These are phyloP conservation scores for Butorides virescens DNA, from an alignment of 2,113 vertebrate genomes.

Conservation along the genomic window DNA sequence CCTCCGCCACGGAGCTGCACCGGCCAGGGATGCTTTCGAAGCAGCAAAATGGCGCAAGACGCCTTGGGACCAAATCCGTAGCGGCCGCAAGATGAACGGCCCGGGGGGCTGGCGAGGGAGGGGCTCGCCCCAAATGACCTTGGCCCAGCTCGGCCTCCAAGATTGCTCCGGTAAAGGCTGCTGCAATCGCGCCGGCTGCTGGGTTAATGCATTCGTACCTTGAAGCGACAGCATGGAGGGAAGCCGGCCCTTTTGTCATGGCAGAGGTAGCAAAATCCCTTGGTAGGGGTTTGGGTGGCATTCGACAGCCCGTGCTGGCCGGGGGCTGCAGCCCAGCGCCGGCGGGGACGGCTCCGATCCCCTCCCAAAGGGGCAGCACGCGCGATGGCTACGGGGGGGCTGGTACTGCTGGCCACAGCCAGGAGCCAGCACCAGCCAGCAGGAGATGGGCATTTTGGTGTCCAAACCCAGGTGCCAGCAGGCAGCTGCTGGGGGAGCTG, in stretches of 20 bases:
- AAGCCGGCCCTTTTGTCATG: background rate
- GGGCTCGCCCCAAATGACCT: accelerated
- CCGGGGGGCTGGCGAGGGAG: background rate
- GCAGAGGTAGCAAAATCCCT: accelerated
- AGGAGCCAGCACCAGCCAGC: background rate
- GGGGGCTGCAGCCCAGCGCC: background rate
- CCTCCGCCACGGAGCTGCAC: background rate
- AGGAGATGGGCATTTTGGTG: too few species aligned
- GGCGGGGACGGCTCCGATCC: accelerated
- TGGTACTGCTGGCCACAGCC: background rate
- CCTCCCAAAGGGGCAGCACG: background rate
- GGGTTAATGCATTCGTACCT: background rate
- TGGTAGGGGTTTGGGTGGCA: too few species aligned
- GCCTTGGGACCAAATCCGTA: background rate
- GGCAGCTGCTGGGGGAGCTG: background rate
- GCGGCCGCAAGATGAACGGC: background rate
- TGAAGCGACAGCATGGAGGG: background rate
- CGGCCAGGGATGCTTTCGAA: accelerated
- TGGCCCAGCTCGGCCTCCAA: background rate
- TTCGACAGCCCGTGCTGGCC: background rate
- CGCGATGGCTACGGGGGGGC: accelerated
- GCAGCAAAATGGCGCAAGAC: background rate
- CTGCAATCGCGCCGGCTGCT: background rate
- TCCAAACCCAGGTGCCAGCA: background rate
- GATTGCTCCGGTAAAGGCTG: background rate